Evolutionary conservation across 1,140 invertebrate genomes (phyloP).

Genomic region (Cotesia vestalis): DNA sequence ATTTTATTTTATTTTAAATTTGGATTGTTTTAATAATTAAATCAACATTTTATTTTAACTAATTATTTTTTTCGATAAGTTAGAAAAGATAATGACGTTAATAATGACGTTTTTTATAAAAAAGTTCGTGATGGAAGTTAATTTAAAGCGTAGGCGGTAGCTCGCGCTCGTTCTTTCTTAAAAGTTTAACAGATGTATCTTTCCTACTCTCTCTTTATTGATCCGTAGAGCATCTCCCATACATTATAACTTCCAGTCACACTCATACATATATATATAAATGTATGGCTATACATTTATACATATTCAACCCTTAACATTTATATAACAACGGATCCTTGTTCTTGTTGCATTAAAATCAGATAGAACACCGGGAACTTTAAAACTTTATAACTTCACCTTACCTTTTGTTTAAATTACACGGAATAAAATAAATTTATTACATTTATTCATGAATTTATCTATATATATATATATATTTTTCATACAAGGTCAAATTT

Average conservation of each 20-base stretch:
- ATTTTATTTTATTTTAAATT: no score
- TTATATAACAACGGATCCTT: no score
- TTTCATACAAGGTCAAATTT: neutral
- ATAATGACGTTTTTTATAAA: neutral
- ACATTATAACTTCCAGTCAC: constrained; percentile 17
- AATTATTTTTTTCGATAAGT: no score
- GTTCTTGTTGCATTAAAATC: no score
- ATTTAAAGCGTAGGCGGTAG: constrained; percentile 23
- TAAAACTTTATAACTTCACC: no score
- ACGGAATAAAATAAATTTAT: neutral
- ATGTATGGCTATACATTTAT: neutral
- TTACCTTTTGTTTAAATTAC: neutral
- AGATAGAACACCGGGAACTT: no score
- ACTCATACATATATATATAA: constrained; percentile 3
- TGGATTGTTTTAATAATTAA: no score
- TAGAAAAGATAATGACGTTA: no score
- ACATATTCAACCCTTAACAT: no score
- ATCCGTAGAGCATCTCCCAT: constrained; percentile 28
- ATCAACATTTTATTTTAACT: no score
- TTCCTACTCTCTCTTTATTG: constrained; percentile 32
- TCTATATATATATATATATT: constrained; percentile 20
- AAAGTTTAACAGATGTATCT: neutral
- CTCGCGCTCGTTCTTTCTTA: constrained; percentile 2
- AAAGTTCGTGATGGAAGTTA: constrained; percentile 2
- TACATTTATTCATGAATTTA: constrained; percentile 15